A percentile compares a stretch with the other conserved stretches of the same genome.
phyloP scores from a whole-genome alignment of 2,113 vertebrate species.

The Ctenodactylus gundi region DNA sequence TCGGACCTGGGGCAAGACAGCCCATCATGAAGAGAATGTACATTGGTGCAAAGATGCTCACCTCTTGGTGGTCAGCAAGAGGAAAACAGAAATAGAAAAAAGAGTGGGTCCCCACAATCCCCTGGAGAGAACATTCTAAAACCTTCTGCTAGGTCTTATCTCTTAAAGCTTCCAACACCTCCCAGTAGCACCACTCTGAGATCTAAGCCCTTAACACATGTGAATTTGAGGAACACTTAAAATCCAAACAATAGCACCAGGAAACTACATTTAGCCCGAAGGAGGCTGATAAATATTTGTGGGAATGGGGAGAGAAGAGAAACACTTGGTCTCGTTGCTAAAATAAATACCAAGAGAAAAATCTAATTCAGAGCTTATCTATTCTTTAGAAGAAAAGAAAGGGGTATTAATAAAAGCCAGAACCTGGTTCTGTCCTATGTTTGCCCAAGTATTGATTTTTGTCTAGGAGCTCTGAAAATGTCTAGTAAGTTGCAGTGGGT shows the following conservation, averaged over 20 bases:
- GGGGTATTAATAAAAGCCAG: not conserved
- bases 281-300: not conserved
- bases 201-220: not conserved
- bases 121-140: not conserved
- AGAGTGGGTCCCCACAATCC: no score
- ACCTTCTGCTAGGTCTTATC: not conserved
- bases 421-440: not conserved
- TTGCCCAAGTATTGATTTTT: conserved; percentile 24
- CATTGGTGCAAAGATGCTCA: not conserved
- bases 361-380: not conserved
- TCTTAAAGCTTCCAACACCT: not conserved
- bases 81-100: not conserved
- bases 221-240: not conserved
- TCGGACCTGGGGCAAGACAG: not conserved
- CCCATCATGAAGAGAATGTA: not conserved
- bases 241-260: not conserved
- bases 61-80: not conserved
- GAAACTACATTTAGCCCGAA: not conserved
- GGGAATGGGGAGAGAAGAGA: not conserved
- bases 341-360: conserved; percentile 49
- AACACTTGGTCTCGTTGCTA: conserved; percentile 7
- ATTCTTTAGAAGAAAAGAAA: not conserved
- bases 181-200: not conserved
- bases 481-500: not conserved
- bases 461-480: conserved; percentile 24